phyloP scores from a whole-genome alignment of 2,797 vertebrate genomes.

The Pangasius sanitwongsei region DNA sequence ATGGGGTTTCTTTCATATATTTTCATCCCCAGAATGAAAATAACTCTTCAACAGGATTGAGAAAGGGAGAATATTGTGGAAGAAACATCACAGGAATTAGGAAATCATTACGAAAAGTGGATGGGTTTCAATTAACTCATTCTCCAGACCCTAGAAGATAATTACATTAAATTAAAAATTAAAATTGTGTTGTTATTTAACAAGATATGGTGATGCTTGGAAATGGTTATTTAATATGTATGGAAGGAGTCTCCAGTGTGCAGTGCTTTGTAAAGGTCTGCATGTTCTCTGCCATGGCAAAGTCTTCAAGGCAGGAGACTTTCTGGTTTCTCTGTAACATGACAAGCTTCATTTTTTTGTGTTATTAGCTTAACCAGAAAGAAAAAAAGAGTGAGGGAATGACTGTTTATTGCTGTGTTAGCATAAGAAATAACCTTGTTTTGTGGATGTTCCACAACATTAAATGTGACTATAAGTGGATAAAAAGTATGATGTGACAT shows the following conservation, averaged over 20 bases:
- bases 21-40: background rate
- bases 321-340: background rate
- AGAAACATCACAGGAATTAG: background rate
- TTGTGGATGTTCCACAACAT: background rate
- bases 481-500: background rate
- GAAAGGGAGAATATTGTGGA: background rate
- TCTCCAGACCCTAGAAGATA: background rate
- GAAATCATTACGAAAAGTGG: background rate
- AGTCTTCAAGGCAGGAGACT: background rate
- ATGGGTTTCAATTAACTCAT: background rate
- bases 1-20: background rate
- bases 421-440: background rate
- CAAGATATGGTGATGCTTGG: background rate
- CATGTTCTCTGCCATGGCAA: background rate
- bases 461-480: background rate
- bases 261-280: background rate
- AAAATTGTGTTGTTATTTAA: background rate
- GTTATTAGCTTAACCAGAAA: background rate
- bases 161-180: background rate
- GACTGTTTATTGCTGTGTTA: background rate
- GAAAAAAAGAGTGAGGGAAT: background rate
- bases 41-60: background rate
- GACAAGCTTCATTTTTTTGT: background rate
- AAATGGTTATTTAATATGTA: background rate
- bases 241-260: background rate